These are phyloP conservation scores for Molossus alvarezi DNA, from an alignment of 2,797 vertebrate species.

Conservation along the genomic window DNA sequence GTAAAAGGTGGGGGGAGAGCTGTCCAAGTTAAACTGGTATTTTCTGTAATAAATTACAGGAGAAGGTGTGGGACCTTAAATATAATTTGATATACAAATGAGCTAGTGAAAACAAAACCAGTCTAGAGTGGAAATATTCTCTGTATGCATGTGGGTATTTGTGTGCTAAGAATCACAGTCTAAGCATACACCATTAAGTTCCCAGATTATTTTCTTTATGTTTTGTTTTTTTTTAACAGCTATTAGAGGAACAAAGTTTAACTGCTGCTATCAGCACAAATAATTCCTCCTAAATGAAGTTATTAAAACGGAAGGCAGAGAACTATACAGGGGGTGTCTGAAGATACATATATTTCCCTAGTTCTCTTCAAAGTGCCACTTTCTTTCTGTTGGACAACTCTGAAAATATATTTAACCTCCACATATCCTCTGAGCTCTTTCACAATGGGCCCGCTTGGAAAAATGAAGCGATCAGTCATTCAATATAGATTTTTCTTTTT, in stretches of 20 bases:
- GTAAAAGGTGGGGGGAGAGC: constrained; percentile 79
- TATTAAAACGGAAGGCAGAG: constrained; percentile 83
- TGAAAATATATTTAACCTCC: constrained; percentile 83
- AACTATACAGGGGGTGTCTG: constrained; percentile 71
- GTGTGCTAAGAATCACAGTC: constrained; percentile 80
- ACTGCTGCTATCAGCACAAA: constrained; percentile 75
- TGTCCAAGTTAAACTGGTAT: constrained; percentile 83
- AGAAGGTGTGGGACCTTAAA: constrained; percentile 62
- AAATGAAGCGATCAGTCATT: constrained; percentile 84
- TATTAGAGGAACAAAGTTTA: constrained; percentile 86
- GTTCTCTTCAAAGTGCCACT: constrained; percentile 85
- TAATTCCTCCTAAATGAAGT: constrained; percentile 70
- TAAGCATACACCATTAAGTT: constrained; percentile 76
- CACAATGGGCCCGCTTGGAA: constrained; percentile 84
- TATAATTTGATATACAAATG: constrained; percentile 82
- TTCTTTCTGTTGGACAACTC: constrained; percentile 87
- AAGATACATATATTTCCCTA: constrained; percentile 76
- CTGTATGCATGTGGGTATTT: constrained; percentile 72
- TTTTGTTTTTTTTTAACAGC: background rate
- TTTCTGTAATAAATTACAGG: constrained; percentile 85
- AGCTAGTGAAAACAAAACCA: constrained; percentile 76
- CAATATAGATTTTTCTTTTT: constrained; percentile 80
- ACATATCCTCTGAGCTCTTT: constrained; percentile 79
- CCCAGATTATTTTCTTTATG: constrained; percentile 75
- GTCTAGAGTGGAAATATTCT: constrained; percentile 61